A percentile compares a stretch with the other conserved stretches of the same genome.
These are phyloP conservation scores for Trochalopteron elliotii DNA, from an alignment of 2,113 vertebrate genomes.

Conservation along the genomic window DNA sequence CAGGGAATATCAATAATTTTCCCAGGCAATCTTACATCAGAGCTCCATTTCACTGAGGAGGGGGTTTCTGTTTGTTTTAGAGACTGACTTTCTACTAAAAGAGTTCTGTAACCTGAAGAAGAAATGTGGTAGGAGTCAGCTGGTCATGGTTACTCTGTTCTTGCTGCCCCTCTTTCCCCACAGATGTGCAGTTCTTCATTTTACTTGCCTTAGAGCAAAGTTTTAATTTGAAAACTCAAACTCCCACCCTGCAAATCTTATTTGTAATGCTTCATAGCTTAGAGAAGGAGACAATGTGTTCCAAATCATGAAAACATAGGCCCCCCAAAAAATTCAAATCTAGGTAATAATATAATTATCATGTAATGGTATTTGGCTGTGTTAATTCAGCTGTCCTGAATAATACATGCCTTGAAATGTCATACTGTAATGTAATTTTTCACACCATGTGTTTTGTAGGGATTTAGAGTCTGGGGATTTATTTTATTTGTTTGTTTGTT, in stretches of 20 bases:
- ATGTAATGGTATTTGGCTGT: constrained; percentile 39
- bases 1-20: background rate
- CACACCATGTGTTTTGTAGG: background rate
- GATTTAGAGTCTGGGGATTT: background rate
- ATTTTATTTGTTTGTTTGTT: background rate
- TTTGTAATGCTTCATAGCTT: background rate
- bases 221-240: background rate
- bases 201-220: background rate
- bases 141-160: background rate
- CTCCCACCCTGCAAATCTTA: background rate
- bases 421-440: background rate
- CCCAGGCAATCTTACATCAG: background rate
- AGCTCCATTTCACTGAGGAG: background rate
- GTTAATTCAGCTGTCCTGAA: constrained; percentile 22
- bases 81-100: background rate
- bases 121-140: background rate
- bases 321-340: background rate
- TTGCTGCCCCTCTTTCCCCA: background rate
- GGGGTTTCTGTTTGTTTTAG: background rate
- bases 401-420: constrained; percentile 40
- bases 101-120: background rate
- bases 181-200: background rate
- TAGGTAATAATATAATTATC: background rate
- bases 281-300: background rate
- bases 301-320: constrained; percentile 19